Conservation (phyloP, 2,113 vertebrate species). For the Brachypteracias leptosomus region DNA sequence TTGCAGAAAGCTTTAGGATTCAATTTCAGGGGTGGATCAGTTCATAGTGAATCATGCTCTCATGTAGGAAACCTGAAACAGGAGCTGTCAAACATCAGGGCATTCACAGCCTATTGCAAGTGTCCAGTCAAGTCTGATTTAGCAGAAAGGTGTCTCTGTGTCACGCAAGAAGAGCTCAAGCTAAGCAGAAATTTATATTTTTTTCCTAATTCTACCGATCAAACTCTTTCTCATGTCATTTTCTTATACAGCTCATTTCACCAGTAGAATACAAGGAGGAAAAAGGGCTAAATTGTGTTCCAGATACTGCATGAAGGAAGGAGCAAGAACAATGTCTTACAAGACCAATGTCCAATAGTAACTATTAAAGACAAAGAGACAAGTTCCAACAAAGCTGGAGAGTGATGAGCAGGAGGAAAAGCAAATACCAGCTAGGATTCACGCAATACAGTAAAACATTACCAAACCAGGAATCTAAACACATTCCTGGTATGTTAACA, state of each 20-base stretch:
- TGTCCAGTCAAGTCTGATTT: conserved; percentile 35
- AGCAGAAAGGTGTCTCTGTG: not conserved
- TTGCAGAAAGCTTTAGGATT: conserved; percentile 62
- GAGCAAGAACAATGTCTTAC: not conserved
- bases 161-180: not conserved
- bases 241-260: not conserved
- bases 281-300: not conserved
- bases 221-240: not conserved
- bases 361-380: not conserved
- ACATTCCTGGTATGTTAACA: not conserved
- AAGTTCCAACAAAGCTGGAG: not conserved
- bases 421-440: not conserved
- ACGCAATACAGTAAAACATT: not conserved
- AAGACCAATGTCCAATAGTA: not conserved
- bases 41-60: conserved; percentile 26
- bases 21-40: conserved; percentile 44
- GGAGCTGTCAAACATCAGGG: conserved; percentile 46
- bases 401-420: not conserved
- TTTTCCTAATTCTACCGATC: not conserved
- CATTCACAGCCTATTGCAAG: conserved; percentile 34
- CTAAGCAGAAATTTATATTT: not conserved
- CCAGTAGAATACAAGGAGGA: not conserved
- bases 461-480: not conserved
- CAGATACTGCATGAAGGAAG: not conserved
- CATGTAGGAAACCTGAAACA: conserved; percentile 21